Conservation (phyloP, 2,888 invertebrate species). For the Hypena proboscidalis region DNA sequence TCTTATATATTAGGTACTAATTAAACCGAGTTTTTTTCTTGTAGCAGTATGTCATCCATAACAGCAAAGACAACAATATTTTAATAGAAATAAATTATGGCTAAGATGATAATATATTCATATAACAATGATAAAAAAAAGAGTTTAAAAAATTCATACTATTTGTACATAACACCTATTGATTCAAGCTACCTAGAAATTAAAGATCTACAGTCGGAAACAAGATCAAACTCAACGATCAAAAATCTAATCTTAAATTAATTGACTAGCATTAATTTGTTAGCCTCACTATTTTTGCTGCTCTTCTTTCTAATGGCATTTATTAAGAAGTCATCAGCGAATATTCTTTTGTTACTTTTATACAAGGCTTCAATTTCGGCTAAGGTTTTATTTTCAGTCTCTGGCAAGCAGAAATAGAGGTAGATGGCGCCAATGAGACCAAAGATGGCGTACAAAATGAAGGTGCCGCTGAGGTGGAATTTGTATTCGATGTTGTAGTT, state of each 20-base stretch:
- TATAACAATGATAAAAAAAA: no score
- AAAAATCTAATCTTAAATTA: slow-evolving; percentile 5
- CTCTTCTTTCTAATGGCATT: slow-evolving; percentile 69
- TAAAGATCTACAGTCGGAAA: no score
- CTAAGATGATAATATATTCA: no score
- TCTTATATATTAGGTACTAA: no score
- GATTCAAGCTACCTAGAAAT: no score
- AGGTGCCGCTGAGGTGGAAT: slow-evolving; percentile 79
- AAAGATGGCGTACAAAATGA: slow-evolving; percentile 74
- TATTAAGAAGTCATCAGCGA: slow-evolving; percentile 75
- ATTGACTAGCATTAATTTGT: slow-evolving; percentile 72
- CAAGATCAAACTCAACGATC: no score
- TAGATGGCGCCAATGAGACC: slow-evolving; percentile 77
- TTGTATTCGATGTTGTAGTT: slow-evolving; percentile 80
- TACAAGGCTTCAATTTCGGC: slow-evolving; percentile 82
- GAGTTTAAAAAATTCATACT: no score
- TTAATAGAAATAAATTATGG: no score
- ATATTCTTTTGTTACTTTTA: slow-evolving; percentile 67
- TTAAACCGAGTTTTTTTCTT: no score
- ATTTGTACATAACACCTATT: no score
- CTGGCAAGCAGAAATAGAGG: slow-evolving; percentile 81
- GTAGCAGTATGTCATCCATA: no score
- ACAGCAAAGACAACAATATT: no score
- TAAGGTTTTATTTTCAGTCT: slow-evolving; percentile 81
- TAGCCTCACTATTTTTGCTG: slow-evolving; percentile 48